phyloP scores from a whole-genome alignment of 1,140 invertebrate genomes.

The Drosophila funebris region DNA sequence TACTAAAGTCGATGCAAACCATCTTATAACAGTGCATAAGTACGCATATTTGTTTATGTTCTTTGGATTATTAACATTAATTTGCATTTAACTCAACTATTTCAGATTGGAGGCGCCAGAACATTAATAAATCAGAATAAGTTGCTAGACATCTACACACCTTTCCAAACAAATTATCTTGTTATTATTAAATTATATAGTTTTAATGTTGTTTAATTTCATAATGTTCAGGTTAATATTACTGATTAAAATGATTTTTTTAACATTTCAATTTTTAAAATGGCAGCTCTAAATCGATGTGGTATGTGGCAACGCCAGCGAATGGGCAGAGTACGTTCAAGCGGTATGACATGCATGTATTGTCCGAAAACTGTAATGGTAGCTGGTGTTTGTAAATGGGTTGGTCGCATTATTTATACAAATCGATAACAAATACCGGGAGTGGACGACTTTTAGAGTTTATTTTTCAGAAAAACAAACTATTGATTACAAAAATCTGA shows the following conservation, averaged over 20 bases:
- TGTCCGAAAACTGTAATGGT: too few species aligned
- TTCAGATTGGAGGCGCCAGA: constrained; percentile 60
- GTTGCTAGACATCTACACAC: constrained; percentile 2
- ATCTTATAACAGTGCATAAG: constrained; percentile 86
- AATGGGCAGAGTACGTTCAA: too few species aligned
- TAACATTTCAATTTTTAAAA: too few species aligned
- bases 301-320: not conserved
- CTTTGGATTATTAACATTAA: not conserved
- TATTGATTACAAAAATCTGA: not conserved
- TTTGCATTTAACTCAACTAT: not conserved
- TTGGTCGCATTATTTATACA: not conserved
- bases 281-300: too few species aligned
- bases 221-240: not conserved
- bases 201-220: not conserved
- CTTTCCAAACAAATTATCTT: not conserved
- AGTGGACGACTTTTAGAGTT: not conserved
- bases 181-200: not conserved
- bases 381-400: too few species aligned
- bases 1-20: constrained; percentile 85
- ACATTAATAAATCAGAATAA: constrained; percentile 16
- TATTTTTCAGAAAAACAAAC: too few species aligned
- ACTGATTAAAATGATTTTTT: too few species aligned
- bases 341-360: not conserved
- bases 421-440: too few species aligned
- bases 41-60: constrained; percentile 12